Evolutionary conservation across 2,888 invertebrate species (phyloP).

Genomic region (Epinotia bilunana): DNA sequence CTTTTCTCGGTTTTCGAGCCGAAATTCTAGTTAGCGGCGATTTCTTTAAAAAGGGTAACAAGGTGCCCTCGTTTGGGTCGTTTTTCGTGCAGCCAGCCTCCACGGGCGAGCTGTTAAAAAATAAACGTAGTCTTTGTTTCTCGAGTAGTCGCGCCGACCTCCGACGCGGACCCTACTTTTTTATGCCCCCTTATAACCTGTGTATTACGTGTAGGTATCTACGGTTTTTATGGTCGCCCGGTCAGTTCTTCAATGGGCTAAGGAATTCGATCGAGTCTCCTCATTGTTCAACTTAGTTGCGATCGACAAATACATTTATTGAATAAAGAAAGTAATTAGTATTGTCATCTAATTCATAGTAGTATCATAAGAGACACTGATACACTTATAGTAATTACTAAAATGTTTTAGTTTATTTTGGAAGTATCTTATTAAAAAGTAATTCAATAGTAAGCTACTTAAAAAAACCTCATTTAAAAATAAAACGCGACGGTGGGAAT

Average conservation of each 20-base stretch:
- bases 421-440: background rate
- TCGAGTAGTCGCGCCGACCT: slow-evolving; percentile 84
- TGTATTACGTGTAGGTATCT: slow-evolving; percentile 84
- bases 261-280: slow-evolving; percentile 83
- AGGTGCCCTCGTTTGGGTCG: slow-evolving; percentile 81
- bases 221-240: slow-evolving; percentile 82
- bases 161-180: slow-evolving; percentile 83
- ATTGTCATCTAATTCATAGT: slow-evolving; percentile 25
- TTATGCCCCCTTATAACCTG: slow-evolving; percentile 83
- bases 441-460: background rate
- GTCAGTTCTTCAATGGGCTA: slow-evolving; percentile 84
- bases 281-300: slow-evolving; percentile 61
- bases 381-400: background rate
- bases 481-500: slow-evolving; percentile 71
- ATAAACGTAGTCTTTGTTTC: slow-evolving; percentile 84
- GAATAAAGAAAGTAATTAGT: slow-evolving; percentile 42
- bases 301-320: slow-evolving; percentile 43
- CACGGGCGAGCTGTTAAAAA: slow-evolving; percentile 84
- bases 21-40: slow-evolving; percentile 83
- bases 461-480: slow-evolving; percentile 32
- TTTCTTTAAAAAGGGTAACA: slow-evolving; percentile 84
- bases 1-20: slow-evolving; percentile 83
- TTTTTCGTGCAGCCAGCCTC: slow-evolving; percentile 83
- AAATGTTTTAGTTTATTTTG: background rate
- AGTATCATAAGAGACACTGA: background rate